These are phyloP conservation scores for Cyanoderma ruficeps DNA, from an alignment of 2,113 vertebrate species.

Conservation along the genomic window DNA sequence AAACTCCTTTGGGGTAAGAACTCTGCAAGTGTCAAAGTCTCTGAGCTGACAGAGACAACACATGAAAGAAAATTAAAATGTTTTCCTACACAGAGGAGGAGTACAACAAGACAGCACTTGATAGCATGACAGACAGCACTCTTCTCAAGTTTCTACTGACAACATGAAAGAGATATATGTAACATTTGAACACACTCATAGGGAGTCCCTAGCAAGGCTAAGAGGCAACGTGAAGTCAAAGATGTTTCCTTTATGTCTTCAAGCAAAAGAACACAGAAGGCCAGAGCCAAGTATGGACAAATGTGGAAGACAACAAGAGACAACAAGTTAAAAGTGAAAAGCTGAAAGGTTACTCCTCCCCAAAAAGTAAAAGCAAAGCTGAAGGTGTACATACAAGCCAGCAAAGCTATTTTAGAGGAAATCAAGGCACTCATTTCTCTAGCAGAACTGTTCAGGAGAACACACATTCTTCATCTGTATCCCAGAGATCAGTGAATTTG, in stretches of 20 bases:
- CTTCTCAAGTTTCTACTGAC: neutral
- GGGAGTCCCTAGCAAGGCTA: neutral
- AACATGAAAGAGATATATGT: neutral
- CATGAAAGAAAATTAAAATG: neutral
- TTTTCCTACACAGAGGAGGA: neutral
- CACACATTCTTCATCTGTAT: neutral
- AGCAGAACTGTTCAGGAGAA: neutral
- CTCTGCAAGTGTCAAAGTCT: neutral
- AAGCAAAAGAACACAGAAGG: neutral
- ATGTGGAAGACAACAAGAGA: neutral
- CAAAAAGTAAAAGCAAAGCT: neutral
- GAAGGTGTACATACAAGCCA: neutral
- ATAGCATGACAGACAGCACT: neutral
- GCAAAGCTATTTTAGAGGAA: neutral
- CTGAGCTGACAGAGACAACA: neutral
- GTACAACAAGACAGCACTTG: neutral
- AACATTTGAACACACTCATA: neutral
- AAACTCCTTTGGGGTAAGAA: neutral
- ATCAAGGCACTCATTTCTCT: neutral
- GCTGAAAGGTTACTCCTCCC: neutral
- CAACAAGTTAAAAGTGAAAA: neutral
- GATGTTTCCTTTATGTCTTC: neutral
- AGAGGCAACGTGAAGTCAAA: neutral
- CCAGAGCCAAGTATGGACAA: neutral
- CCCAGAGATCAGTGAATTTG: neutral